Evolutionary conservation across 2,888 invertebrate genomes (phyloP), one percentile per base, ranked within the genome.

Genomic region (Papilio protenor): DNA sequence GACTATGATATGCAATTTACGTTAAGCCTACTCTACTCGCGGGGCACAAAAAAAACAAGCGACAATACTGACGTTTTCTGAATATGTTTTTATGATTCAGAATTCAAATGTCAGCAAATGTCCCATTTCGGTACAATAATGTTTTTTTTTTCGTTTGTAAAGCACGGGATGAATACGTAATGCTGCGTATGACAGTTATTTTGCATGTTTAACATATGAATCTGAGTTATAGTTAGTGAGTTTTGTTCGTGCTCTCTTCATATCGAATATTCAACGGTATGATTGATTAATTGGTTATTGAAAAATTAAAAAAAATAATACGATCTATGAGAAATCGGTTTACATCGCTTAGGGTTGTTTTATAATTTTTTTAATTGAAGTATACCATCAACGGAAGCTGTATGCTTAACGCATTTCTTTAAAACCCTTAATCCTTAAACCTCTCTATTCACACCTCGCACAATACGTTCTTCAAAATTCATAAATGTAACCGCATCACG

Each of bases 401-500:
- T 47, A 74, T 59, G 47, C 45, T 77, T 49, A 69, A 21, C 27
- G 45, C 47, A 21, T n/a, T 59, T 49, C 59, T 57, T 71, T 33
- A 61, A 18, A 59, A 71, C 71, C 33, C 6, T 21, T 73, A 73
- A 73, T 77, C 45, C 55, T 71, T 72, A 49, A 78, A 72, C 21
- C 23, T 64, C 71, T 78, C 75, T 57, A 75, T 75, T 78, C 75
- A 91, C 94, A 92, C 92, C 89, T 89, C 81, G 85, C 87, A 92
- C 90, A 91, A 89, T 87, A 85, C 85, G 87, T 90, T 88, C 89
- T 87, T 86, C 86, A 85, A 85, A 85, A 86, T 92, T 89, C 82
- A 87, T 84, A 89, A 89, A 88, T 89, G 89, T 87, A 89, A 92
- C 92, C 93, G 87, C 93, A 93, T 88, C 90, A 87, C 88, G 83